A percentile compares a stretch with the other conserved stretches of the same genome.
These are phyloP conservation scores for Thrips palmi DNA, from an alignment of 1,140 invertebrate species.

Conservation along the genomic window DNA sequence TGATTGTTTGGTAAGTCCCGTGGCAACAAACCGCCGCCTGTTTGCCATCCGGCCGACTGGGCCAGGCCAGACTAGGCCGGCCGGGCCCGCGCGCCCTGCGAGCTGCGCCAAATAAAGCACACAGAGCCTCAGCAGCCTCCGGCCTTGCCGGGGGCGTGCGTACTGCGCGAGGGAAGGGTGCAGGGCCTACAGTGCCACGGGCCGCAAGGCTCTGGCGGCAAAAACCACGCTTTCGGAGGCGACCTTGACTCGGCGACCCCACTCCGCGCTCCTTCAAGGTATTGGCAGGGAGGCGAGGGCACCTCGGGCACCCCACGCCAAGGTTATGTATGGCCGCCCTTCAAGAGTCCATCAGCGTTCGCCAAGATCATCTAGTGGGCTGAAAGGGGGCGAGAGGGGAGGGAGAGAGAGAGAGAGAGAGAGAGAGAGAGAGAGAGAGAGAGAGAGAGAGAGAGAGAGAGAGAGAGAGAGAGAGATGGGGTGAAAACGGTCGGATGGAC, in stretches of 20 bases:
- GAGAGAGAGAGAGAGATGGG: neutral
- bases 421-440: neutral
- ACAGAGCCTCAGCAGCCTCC: too few relatives aligned
- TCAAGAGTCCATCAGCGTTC: neutral
- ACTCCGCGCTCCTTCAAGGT: neutral
- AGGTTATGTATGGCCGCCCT: neutral
- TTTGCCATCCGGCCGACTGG: too few relatives aligned
- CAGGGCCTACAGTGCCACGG: too few relatives aligned
- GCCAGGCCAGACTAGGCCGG: too few relatives aligned
- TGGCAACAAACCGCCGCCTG: too few relatives aligned
- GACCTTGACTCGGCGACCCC: neutral
- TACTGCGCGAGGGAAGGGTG: too few relatives aligned
- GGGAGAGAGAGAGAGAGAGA: neutral
- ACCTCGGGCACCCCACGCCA: neutral
- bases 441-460: neutral
- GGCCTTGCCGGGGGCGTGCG: too few relatives aligned
- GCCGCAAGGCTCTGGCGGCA: neutral
- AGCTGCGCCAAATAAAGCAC: too few relatives aligned
- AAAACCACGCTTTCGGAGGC: neutral
- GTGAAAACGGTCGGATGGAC: conserved; percentile 1
- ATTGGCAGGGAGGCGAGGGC: neutral
- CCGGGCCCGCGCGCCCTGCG: too few relatives aligned
- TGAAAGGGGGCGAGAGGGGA: neutral
- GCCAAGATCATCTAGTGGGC: neutral
- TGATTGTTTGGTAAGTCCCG: too few relatives aligned